These are phyloP conservation scores for Choreutis nemorana DNA, from an alignment of 2,888 invertebrate species.

Conservation along the genomic window DNA sequence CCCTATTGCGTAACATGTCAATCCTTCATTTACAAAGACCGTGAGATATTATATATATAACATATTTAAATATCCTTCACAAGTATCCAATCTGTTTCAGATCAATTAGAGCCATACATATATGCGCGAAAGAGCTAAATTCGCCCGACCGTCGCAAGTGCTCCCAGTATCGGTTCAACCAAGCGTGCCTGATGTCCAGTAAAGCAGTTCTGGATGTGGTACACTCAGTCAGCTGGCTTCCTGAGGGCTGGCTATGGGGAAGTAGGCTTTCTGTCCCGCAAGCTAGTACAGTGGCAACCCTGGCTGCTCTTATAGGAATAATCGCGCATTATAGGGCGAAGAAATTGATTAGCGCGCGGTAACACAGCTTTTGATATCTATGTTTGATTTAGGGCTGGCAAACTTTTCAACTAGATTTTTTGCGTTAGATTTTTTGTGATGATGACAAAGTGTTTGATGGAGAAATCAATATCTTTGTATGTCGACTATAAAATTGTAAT, in stretches of 20 bases:
- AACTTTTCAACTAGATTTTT: no score
- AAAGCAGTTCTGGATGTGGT: slow-evolving; percentile 70
- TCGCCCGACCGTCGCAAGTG: slow-evolving; percentile 29
- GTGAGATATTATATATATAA: no score
- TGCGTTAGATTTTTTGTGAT: no score
- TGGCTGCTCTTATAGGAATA: slow-evolving; percentile 34
- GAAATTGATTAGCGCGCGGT: slow-evolving; percentile 20
- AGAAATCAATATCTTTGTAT: no score
- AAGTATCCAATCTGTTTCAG: slow-evolving; percentile 17
- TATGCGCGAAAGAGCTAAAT: slow-evolving; percentile 23
- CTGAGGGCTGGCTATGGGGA: slow-evolving; percentile 83
- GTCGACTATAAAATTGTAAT: no score
- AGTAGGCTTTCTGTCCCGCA: slow-evolving; percentile 58
- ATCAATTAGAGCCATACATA: slow-evolving; percentile 39
- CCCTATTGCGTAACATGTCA: no score
- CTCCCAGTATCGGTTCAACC: slow-evolving; percentile 36
- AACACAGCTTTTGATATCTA: no score
- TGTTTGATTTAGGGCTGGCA: no score
- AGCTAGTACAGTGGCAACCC: slow-evolving; percentile 32
- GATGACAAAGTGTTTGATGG: no score
- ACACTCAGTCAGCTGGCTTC: slow-evolving; percentile 83
- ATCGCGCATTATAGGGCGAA: slow-evolving; percentile 43
- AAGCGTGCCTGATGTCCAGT: slow-evolving; percentile 36
- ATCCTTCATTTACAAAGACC: no score
- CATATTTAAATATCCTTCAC: no score